Evolutionary conservation across 2,113 vertebrate genomes (phyloP).

Genomic region (Lycaon pictus): DNA sequence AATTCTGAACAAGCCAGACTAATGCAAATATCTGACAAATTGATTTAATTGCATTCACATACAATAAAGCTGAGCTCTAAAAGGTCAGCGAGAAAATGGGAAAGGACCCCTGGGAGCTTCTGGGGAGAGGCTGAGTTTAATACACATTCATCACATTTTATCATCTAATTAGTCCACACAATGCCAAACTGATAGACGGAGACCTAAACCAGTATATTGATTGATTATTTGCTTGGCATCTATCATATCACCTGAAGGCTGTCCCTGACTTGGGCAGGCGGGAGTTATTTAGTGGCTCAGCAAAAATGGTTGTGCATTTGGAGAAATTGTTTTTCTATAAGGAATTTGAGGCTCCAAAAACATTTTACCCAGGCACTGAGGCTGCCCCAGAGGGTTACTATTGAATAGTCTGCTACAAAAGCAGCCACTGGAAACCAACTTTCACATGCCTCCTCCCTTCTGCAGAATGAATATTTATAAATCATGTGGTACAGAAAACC

Average conservation of each 20-base stretch:
- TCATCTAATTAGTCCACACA: constrained; percentile 97
- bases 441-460: background rate
- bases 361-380: constrained; percentile 73
- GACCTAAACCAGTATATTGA: constrained; percentile 92
- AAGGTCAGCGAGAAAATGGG: constrained; percentile 96
- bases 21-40: constrained; percentile 93
- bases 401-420: constrained; percentile 59
- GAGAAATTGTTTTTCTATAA: constrained; percentile 87
- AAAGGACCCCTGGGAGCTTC: constrained; percentile 93
- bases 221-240: constrained; percentile 94
- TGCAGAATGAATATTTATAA: constrained; percentile 64
- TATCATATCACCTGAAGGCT: constrained; percentile 91
- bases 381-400: constrained; percentile 42
- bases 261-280: constrained; percentile 83
- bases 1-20: constrained; percentile 89
- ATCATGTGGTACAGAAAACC: background rate
- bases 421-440: constrained; percentile 67
- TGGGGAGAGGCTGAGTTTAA: constrained; percentile 93
- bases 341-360: constrained; percentile 81
- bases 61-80: constrained; percentile 95
- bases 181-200: constrained; percentile 93
- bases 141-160: constrained; percentile 99
- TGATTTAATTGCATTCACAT: constrained; percentile 95
- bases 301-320: constrained; percentile 74
- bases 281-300: constrained; percentile 84